Conservation (phyloP, 2,797 vertebrate species). For the Acestrorhynchus altus region DNA sequence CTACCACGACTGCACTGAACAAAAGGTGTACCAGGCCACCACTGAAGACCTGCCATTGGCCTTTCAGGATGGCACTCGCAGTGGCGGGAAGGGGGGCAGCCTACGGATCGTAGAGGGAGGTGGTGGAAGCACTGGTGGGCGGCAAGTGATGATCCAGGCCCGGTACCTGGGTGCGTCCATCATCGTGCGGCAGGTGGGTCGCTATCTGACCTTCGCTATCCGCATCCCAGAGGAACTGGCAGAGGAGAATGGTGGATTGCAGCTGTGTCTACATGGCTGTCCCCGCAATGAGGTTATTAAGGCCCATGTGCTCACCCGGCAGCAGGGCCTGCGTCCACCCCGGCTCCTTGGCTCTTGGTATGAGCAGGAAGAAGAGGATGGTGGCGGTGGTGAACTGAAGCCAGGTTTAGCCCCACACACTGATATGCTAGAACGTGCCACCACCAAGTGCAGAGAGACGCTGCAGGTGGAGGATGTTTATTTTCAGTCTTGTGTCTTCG, state of each 20-base stretch:
- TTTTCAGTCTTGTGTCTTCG: conserved; percentile 87
- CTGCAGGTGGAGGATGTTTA: conserved; percentile 86
- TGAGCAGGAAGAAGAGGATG: conserved; percentile 29
- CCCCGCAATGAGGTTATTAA: conserved; percentile 84
- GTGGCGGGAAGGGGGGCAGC: conserved; percentile 76
- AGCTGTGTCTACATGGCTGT: conserved; percentile 85
- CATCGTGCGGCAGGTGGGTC: conserved; percentile 82
- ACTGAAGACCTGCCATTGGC: conserved; percentile 81
- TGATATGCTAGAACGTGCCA: conserved; percentile 81
- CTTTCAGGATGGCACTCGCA: conserved; percentile 82
- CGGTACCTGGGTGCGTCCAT: conserved; percentile 82
- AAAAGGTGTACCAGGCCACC: conserved; percentile 87
- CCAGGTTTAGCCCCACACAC: conserved; percentile 69
- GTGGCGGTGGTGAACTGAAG: conserved; percentile 35
- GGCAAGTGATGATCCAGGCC: conserved; percentile 83
- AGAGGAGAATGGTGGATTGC: conserved; percentile 77
- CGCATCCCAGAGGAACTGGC: conserved; percentile 83
- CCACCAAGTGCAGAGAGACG: conserved; percentile 80
- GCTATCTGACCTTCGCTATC: conserved; percentile 86
- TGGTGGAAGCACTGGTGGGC: conserved; percentile 67
- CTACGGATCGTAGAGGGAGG: conserved; percentile 76
- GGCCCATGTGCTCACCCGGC: conserved; percentile 78
- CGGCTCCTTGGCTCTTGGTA: conserved; percentile 52
- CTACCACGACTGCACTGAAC: conserved; percentile 83
- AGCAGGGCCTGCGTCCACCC: conserved; percentile 69